Evolutionary conservation across 2,888 invertebrate species (phyloP).

Genomic region (Spilosoma lubricipeda): DNA sequence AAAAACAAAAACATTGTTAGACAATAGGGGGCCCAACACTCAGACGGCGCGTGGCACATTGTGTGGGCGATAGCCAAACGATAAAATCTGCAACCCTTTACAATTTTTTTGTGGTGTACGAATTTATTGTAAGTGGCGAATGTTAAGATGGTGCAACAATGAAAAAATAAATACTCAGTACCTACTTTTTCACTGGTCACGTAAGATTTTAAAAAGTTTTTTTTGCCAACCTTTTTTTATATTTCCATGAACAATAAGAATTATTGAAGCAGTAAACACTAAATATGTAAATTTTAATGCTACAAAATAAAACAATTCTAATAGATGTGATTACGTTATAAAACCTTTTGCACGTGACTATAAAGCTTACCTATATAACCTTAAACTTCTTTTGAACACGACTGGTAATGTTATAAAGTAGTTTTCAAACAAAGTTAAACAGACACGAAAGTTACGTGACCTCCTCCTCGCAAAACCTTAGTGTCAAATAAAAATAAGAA

Average conservation of each 20-base stretch:
- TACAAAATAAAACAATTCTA: neutral
- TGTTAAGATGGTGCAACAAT: neutral
- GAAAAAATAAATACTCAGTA: neutral
- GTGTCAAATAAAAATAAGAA: neutral
- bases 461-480: neutral
- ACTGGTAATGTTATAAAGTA: neutral
- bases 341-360: neutral
- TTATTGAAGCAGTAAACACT: neutral
- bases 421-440: neutral
- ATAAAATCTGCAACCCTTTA: constrained; percentile 66
- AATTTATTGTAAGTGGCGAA: neutral
- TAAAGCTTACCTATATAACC: neutral
- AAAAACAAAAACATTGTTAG: constrained; percentile 61
- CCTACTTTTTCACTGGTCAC: neutral
- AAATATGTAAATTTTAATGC: neutral
- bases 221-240: neutral
- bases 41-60: constrained; percentile 67
- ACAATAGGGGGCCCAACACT: constrained; percentile 65
- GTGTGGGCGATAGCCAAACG: constrained; percentile 54
- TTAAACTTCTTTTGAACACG: neutral
- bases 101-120: constrained; percentile 38
- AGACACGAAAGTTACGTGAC: neutral
- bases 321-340: neutral
- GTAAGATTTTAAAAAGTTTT: neutral
- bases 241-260: neutral